Evolutionary conservation across 2,888 invertebrate species (phyloP).

Genomic region (Philereme vetulata): DNA sequence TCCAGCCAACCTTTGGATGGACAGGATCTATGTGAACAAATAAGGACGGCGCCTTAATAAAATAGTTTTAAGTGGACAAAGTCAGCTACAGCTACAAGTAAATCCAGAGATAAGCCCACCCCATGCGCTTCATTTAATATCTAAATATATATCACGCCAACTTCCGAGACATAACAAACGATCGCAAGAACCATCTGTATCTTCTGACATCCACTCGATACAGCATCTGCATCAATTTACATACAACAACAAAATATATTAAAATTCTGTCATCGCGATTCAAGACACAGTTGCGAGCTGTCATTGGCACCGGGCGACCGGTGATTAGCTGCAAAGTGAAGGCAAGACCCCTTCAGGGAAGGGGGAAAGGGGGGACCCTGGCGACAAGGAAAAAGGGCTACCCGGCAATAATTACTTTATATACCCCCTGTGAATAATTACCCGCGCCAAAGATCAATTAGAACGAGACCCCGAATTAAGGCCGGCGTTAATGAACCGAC

Average conservation of each 20-base stretch:
- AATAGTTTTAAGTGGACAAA: no score
- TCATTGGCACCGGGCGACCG: slow-evolving; percentile 77
- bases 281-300: slow-evolving; percentile 76
- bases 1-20: no score
- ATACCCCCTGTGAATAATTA: slow-evolving; percentile 82
- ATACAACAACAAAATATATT: slow-evolving; percentile 80
- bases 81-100: no score
- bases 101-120: no score
- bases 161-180: slow-evolving; percentile 29
- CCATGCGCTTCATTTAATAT: slow-evolving; percentile 10
- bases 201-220: slow-evolving; percentile 34
- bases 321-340: slow-evolving; percentile 65
- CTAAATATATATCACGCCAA: slow-evolving; percentile 17
- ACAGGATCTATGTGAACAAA: no score
- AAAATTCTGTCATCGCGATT: slow-evolving; percentile 79
- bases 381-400: slow-evolving; percentile 82
- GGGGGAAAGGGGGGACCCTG: slow-evolving; percentile 47
- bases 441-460: slow-evolving; percentile 78
- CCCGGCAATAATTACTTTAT: slow-evolving; percentile 81
- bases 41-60: no score
- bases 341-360: slow-evolving; percentile 34
- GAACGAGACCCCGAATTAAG: slow-evolving; percentile 73
- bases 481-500: slow-evolving; percentile 70
- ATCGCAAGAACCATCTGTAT: slow-evolving; percentile 33
- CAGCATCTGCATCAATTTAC: slow-evolving; percentile 74